Evolutionary conservation across 2,797 vertebrate species (phyloP).

Genomic region (Bryconaethiops microstoma): DNA sequence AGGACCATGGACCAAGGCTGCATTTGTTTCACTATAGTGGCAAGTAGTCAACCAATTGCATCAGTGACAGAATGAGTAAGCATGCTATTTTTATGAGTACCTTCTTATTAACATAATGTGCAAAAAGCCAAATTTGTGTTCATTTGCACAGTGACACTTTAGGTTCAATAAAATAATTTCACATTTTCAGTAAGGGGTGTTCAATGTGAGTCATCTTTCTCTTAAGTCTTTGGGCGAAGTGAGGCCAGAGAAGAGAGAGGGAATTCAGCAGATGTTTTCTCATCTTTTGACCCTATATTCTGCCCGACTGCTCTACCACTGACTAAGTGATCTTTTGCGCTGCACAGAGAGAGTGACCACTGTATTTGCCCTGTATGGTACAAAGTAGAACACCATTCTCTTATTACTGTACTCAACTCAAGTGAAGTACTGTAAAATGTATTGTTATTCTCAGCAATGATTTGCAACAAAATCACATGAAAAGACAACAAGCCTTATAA

Average conservation of each 20-base stretch:
- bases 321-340: constrained; percentile 9
- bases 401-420: constrained; percentile 4
- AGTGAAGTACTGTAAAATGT: background rate
- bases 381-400: background rate
- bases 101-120: background rate
- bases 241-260: background rate
- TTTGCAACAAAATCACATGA: background rate
- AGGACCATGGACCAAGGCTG: constrained; percentile 19
- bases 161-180: background rate
- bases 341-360: background rate
- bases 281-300: background rate
- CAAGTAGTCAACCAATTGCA: background rate
- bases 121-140: background rate
- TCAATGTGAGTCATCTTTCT: background rate
- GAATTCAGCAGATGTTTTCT: background rate
- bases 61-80: constrained; percentile 15
- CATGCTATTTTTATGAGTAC: constrained; percentile 16
- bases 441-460: background rate
- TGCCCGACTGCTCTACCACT: background rate
- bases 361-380: background rate
- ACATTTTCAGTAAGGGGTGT: background rate
- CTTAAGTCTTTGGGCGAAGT: background rate
- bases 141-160: background rate
- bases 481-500: constrained; percentile 1
- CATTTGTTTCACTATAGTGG: constrained; percentile 24